Conservation (phyloP, 1,140 invertebrate genomes). For the Formica exsecta region DNA sequence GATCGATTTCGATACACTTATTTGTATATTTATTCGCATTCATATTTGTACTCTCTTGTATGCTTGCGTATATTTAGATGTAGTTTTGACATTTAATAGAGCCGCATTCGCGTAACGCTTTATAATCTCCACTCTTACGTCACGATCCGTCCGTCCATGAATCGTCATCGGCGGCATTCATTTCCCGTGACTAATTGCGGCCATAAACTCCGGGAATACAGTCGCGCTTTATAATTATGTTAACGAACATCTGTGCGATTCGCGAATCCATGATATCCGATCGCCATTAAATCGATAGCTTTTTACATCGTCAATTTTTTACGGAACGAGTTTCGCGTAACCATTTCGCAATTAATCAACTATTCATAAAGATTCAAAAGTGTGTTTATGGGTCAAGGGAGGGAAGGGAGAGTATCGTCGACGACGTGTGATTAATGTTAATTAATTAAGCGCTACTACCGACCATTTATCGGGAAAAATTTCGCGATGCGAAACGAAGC, state of each 20-base stretch:
- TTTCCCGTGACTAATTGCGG: constrained; percentile 56
- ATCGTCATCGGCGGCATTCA: constrained; percentile 47
- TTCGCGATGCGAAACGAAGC: constrained; percentile 26
- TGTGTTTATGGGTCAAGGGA: constrained; percentile 40
- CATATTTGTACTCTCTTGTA: neutral
- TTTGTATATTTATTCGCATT: constrained; percentile 41
- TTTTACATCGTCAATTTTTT: neutral
- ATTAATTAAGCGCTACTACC: constrained; percentile 42
- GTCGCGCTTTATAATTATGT: constrained; percentile 26
- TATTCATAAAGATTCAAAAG: constrained; percentile 34
- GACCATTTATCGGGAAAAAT: constrained; percentile 18
- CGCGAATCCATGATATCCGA: neutral
- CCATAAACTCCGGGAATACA: constrained; percentile 9
- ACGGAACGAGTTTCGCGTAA: neutral
- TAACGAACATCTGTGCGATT: constrained; percentile 20
- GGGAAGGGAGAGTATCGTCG: neutral
- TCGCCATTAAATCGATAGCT: neutral
- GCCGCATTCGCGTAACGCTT: neutral
- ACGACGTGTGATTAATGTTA: constrained; percentile 43
- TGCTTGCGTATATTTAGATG: constrained; percentile 36
- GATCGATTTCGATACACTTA: constrained; percentile 24
- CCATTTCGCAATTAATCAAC: constrained; percentile 2
- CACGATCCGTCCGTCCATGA: constrained; percentile 29
- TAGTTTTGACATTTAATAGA: constrained; percentile 49
- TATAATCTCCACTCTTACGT: constrained; percentile 53